Conservation (phyloP, 2,888 invertebrate species). For the Ichneumoninae sp. region DNA sequence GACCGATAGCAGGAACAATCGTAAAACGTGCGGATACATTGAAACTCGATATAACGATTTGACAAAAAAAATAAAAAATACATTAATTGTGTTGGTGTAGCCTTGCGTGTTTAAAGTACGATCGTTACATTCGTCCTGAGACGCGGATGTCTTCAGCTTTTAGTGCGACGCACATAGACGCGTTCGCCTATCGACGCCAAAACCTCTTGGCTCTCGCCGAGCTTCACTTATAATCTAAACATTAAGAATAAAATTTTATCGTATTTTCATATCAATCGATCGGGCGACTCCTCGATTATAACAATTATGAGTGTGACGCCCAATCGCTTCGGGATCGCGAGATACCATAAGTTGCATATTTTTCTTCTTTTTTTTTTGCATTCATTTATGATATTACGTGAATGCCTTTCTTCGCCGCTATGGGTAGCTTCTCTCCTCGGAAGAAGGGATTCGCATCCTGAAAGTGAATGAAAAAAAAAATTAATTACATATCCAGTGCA, state of each 20-base stretch:
- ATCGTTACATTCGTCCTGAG: constrained; percentile 42
- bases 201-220: background rate
- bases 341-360: constrained; percentile 10
- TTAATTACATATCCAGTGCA: constrained; percentile 9
- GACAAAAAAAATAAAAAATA: constrained; percentile 41
- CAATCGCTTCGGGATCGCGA: background rate
- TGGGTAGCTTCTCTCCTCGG: constrained; percentile 93
- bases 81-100: background rate
- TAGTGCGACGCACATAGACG: background rate
- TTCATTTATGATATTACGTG: constrained; percentile 86
- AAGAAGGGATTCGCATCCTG: constrained; percentile 93
- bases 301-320: background rate
- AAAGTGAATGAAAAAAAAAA: constrained; percentile 77
- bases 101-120: background rate
- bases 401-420: constrained; percentile 97
- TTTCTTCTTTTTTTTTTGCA: background rate
- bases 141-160: constrained; percentile 15
- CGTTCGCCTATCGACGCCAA: background rate
- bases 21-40: constrained; percentile 4
- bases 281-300: constrained; percentile 21
- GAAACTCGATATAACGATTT: constrained; percentile 10
- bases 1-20: constrained; percentile 3
- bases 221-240: constrained; percentile 30
- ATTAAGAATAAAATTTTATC: constrained; percentile 50
- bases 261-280: constrained; percentile 36